Conservation (phyloP, 2,888 invertebrate species). For the Ashinkailepas kermadecensis region DNA sequence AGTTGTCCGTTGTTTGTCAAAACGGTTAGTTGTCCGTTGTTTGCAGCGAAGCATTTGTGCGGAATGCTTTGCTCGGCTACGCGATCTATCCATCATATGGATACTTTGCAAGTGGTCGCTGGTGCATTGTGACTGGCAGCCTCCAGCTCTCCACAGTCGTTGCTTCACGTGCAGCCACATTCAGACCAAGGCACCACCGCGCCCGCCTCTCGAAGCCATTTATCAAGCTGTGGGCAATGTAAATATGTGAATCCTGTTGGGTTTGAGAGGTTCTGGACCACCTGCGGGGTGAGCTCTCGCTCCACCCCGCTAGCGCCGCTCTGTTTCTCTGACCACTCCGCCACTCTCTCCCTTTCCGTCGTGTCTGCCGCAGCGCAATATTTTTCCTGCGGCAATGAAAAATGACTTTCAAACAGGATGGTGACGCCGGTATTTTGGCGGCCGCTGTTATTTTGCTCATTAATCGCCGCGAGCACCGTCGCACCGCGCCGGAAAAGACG, state of each 20-base stretch:
- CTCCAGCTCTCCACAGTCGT: neutral
- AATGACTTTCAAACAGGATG: constrained; percentile 20
- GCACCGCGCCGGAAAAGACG: constrained; percentile 3
- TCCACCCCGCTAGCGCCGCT: neutral
- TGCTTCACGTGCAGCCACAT: neutral
- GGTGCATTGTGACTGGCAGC: neutral
- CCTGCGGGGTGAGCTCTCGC: neutral
- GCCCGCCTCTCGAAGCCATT: neutral
- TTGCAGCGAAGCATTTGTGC: neutral
- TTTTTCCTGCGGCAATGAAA: constrained; percentile 18
- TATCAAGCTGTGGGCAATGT: neutral
- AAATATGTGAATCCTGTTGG: neutral
- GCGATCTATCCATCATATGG: neutral
- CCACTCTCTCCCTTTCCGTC: neutral
- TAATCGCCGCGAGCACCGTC: neutral
- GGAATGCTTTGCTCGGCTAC: neutral
- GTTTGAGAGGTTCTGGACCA: neutral
- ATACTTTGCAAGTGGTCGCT: neutral
- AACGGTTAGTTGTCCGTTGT: neutral
- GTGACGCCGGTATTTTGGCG: constrained; percentile 18
- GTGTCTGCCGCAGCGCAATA: neutral
- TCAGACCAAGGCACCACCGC: neutral
- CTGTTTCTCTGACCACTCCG: neutral
- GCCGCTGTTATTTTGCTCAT: constrained; percentile 16
- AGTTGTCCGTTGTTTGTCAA: neutral